Conservation (phyloP, 2,888 invertebrate species). For the Drosophila falleni region DNA sequence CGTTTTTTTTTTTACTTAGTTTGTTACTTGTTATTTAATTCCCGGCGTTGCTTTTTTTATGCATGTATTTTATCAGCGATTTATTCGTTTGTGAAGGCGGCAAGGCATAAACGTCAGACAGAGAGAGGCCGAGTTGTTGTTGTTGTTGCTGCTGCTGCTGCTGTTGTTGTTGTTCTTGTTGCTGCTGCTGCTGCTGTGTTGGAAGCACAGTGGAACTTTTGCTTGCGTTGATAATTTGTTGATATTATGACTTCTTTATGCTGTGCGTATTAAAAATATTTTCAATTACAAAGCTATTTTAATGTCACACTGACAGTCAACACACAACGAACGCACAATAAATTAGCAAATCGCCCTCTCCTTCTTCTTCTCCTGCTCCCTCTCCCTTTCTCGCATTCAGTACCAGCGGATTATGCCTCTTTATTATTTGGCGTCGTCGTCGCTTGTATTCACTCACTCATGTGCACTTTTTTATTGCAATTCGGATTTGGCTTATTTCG, state of each 20-base stretch:
- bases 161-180: constrained; percentile 5
- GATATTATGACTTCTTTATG: constrained; percentile 18
- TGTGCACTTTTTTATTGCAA: constrained; percentile 27
- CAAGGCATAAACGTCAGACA: constrained; percentile 43
- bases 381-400: constrained; percentile 36
- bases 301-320: constrained; percentile 40
- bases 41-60: constrained; percentile 47
- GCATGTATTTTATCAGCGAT: constrained; percentile 59
- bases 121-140: constrained; percentile 40
- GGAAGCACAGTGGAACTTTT: constrained; percentile 45
- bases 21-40: constrained; percentile 71
- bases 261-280: constrained; percentile 32
- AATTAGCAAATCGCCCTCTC: constrained; percentile 56
- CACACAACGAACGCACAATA: constrained; percentile 48
- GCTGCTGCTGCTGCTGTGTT: constrained; percentile 22
- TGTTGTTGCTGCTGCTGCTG: constrained; percentile 1
- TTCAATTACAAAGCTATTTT: constrained; percentile 32
- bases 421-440: constrained; percentile 33
- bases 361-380: constrained; percentile 16
- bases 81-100: constrained; percentile 46
- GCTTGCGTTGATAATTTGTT: constrained; percentile 14
- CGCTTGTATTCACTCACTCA: constrained; percentile 28
- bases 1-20: constrained; percentile 27
- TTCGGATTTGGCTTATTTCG: constrained; percentile 29
- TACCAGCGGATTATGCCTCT: constrained; percentile 48